phyloP scores from a whole-genome alignment of 2,113 vertebrate genomes.

The Rallus limicola region DNA sequence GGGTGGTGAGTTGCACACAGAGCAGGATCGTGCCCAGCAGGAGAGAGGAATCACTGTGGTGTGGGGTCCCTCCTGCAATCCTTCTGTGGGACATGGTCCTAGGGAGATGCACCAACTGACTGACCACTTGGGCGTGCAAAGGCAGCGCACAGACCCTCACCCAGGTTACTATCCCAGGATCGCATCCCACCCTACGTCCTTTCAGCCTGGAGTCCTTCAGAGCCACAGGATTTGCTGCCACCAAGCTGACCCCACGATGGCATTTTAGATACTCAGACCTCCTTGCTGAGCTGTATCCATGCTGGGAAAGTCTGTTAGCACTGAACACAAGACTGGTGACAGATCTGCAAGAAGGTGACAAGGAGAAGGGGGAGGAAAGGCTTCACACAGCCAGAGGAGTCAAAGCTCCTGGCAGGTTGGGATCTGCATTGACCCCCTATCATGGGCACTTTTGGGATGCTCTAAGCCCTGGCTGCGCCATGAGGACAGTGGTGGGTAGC shows the following conservation, averaged over 20 bases:
- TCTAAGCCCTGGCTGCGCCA: neutral
- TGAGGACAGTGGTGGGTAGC: neutral
- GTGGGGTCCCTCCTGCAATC: neutral
- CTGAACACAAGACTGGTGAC: neutral
- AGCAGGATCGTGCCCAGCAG: neutral
- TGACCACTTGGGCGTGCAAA: neutral
- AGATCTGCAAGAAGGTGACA: neutral
- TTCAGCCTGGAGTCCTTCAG: neutral
- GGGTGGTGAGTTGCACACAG: neutral
- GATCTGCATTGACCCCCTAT: neutral
- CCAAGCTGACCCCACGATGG: neutral
- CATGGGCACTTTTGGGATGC: neutral
- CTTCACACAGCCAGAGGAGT: neutral
- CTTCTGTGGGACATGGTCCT: fast-evolving
- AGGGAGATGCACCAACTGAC: neutral
- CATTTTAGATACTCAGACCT: neutral
- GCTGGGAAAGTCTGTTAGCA: neutral
- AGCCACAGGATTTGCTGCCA: neutral
- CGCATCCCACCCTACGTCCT: neutral
- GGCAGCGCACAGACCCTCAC: neutral
- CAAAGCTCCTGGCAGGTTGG: neutral
- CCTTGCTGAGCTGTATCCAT: neutral
- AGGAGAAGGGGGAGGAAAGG: neutral
- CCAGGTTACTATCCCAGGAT: fast-evolving
- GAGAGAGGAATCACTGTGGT: neutral